Base-by-base conservation (phyloP, 2,888 invertebrate genomes). In the Clanis bilineata region DNA sequence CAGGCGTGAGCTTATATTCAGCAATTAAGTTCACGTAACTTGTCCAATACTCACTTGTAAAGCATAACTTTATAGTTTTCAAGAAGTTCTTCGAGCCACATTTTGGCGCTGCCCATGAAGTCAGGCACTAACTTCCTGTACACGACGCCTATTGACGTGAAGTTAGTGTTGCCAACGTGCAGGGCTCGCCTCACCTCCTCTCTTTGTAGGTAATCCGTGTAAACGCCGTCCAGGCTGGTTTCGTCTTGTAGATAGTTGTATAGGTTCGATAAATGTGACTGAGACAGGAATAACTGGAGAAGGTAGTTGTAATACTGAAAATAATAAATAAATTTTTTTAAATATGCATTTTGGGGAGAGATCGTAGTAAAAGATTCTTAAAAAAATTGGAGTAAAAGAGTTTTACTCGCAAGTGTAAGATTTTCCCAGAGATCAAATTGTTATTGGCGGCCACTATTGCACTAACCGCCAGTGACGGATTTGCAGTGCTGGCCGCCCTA, bases 21-120 rank as follows among this genome's bases (percentile, higher is more conserved):
- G n/a, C n/a, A n/a, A n/a, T n/a, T n/a, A n/a, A n/a, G n/a, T n/a
- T 10, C 5, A 12, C 12, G 12, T 10, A 12, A 36, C 9, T 41
- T 3, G 36, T 9, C 21, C 22, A 22, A 15, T 10, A 82, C 90
- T 73, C 89, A 95, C 86, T 93, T 94, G 80, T 94, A 95, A 56
- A 94, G 83, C 90, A 95, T 86, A 44, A 94, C 93, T 72, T 71
- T 82, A 64, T 93, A 93, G 66, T 93, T 88, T 63, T 94, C 93
- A 12, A 94, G 69, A 3, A 94, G 72, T 61, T 92, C 92, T 65
- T 93, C 93, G 0, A 93, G 81, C 93, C 93, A 93, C 62, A 82
- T 80, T 72, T 94, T 94, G 1, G 94, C 93, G 23, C 94, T 94
- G 12, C 83, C 85, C 93, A 93, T 93, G 66, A 93, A 93, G 71